phyloP scores from a whole-genome alignment of 2,113 vertebrate species.

The Cyanocitta stelleri region DNA sequence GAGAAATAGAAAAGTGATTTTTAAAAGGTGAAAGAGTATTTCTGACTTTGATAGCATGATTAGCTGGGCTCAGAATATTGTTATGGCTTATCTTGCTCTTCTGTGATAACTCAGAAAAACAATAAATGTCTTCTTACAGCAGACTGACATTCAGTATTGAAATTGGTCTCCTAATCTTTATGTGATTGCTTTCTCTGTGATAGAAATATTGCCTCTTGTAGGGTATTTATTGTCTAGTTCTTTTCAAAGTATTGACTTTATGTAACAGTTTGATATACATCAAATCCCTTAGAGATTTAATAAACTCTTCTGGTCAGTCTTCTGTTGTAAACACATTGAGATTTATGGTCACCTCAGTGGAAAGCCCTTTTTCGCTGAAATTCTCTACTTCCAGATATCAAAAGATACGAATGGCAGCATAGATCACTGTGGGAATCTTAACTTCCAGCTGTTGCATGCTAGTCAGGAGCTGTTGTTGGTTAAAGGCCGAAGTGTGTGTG shows the following conservation, averaged over 20 bases:
- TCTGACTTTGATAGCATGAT: constrained; percentile 26
- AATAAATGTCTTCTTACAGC: constrained; percentile 59
- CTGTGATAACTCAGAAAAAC: constrained; percentile 67
- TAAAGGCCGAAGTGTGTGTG: neutral
- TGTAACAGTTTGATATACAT: constrained; percentile 82
- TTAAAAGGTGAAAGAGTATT: constrained; percentile 45
- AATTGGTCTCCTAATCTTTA: constrained; percentile 80
- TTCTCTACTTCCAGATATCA: constrained; percentile 67
- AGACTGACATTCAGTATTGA: constrained; percentile 67
- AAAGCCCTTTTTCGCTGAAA: constrained; percentile 71
- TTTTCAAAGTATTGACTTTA: constrained; percentile 82
- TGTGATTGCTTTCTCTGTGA: constrained; percentile 76
- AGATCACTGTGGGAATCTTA: constrained; percentile 37
- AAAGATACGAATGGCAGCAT: constrained; percentile 47
- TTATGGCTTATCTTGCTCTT: constrained; percentile 11
- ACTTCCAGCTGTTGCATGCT: neutral
- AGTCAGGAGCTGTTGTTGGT: constrained; percentile 9
- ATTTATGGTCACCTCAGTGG: constrained; percentile 73
- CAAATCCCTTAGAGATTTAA: constrained; percentile 78
- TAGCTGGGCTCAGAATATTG: constrained; percentile 29
- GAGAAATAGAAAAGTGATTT: constrained; percentile 20
- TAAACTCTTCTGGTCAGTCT: constrained; percentile 81
- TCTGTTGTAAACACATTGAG: constrained; percentile 77
- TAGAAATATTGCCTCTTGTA: constrained; percentile 77
- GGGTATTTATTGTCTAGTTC: constrained; percentile 80